Evolutionary conservation across 2,888 invertebrate genomes (phyloP).

Genomic region (Latrodectus hesperus): DNA sequence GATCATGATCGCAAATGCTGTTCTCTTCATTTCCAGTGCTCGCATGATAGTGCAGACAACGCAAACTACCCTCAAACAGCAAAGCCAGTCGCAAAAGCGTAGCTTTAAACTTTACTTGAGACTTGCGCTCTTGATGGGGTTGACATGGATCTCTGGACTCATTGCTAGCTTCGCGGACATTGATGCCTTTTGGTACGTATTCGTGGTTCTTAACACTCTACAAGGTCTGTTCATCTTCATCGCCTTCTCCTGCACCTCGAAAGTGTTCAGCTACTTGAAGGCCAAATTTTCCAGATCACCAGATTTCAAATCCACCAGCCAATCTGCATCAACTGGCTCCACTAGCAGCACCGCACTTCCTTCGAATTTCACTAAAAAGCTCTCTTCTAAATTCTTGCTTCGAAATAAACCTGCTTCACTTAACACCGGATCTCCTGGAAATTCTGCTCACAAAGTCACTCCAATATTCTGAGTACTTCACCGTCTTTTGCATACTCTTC

Average conservation of each 20-base stretch:
- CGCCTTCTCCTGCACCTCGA: slow-evolving; percentile 77
- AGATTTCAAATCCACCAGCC: slow-evolving; percentile 30
- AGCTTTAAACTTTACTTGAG: slow-evolving; percentile 75
- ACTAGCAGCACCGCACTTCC: slow-evolving; percentile 36
- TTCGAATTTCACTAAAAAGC: slow-evolving; percentile 17
- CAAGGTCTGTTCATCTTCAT: slow-evolving; percentile 78
- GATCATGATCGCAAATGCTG: slow-evolving; percentile 75
- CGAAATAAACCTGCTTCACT: slow-evolving; percentile 23
- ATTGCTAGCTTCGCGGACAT: slow-evolving; percentile 76
- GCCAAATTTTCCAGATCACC: slow-evolving; percentile 16
- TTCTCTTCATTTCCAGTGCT: slow-evolving; percentile 75
- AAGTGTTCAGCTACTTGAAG: slow-evolving; percentile 72
- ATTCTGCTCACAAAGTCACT: not conserved
- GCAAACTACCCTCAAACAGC: slow-evolving; percentile 62
- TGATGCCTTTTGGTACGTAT: slow-evolving; percentile 76
- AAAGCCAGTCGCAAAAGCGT: slow-evolving; percentile 38
- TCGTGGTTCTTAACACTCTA: slow-evolving; percentile 76
- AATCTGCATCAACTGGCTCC: slow-evolving; percentile 43
- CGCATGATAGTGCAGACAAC: slow-evolving; percentile 76
- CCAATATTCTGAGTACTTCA: slow-evolving; percentile 7
- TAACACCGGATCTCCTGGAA: slow-evolving; percentile 8
- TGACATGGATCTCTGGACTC: slow-evolving; percentile 77
- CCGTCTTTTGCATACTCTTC: too few relatives aligned
- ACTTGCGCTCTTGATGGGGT: slow-evolving; percentile 77
- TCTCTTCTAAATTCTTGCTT: slow-evolving; percentile 26